phyloP scores from a whole-genome alignment of 2,113 vertebrate species.

The Equus przewalskii region DNA sequence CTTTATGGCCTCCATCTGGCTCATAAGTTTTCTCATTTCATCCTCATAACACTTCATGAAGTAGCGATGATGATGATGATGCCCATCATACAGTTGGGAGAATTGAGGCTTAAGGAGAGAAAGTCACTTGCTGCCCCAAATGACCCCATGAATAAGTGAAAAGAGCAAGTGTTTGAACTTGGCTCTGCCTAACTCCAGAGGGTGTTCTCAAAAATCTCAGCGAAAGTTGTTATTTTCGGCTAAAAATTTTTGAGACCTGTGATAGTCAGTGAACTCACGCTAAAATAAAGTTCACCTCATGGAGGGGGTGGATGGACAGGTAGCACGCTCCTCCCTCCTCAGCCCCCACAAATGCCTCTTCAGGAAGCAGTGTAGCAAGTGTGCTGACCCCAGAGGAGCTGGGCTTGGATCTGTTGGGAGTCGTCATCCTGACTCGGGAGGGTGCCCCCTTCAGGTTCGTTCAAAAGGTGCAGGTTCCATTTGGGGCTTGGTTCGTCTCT shows the following conservation, averaged over 20 bases:
- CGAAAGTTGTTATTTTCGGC: not conserved
- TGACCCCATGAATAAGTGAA: not conserved
- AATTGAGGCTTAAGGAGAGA: not conserved
- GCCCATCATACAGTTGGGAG: not conserved
- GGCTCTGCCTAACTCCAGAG: not conserved
- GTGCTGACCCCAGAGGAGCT: not conserved
- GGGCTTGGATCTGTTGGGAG: not conserved
- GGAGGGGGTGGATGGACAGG: not conserved
- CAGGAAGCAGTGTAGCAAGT: not conserved
- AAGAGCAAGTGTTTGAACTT: constrained; percentile 2
- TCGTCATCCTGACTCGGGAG: not conserved
- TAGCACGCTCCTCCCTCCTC: not conserved
- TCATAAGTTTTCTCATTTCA: not conserved
- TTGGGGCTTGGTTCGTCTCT: not conserved
- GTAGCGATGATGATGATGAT: not conserved
- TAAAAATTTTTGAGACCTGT: not conserved
- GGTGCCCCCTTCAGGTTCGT: not conserved
- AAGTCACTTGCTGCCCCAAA: not conserved
- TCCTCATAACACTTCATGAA: not conserved
- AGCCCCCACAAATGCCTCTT: not conserved
- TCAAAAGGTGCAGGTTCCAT: not conserved
- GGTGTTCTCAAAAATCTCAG: not conserved
- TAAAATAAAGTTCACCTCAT: not conserved
- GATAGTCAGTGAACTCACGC: not conserved
- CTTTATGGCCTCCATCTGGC: not conserved